Percentiles rank a stretch among this genome's conserved stretches.
phyloP scores from a whole-genome alignment of 2,888 invertebrate species.

The Latheticus oryzae region DNA sequence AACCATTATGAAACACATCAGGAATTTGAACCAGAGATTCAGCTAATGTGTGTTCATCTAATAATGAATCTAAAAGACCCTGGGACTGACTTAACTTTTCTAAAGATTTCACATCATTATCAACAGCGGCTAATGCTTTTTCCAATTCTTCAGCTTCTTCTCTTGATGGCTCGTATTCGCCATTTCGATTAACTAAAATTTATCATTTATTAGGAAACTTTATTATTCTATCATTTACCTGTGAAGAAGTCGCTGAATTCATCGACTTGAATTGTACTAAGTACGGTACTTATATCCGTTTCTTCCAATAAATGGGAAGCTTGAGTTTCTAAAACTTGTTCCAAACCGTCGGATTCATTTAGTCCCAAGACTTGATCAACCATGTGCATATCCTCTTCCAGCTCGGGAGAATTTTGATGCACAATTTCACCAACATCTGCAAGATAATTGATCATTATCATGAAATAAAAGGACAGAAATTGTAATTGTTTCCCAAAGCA shows the following conservation, averaged over 20 bases:
- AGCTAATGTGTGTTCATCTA: conserved; percentile 71
- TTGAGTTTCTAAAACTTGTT: conserved; percentile 74
- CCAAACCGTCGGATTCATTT: conserved; percentile 71
- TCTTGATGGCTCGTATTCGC: conserved; percentile 77
- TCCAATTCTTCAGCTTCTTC: conserved; percentile 91
- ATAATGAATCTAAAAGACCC: conserved; percentile 71
- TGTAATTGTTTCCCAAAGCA: too few species aligned
- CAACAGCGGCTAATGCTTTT: conserved; percentile 83
- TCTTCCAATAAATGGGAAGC: conserved; percentile 76
- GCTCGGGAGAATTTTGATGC: conserved; percentile 55
- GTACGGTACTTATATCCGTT: conserved; percentile 81
- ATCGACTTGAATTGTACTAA: conserved; percentile 82
- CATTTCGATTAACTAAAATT: conserved; percentile 73
- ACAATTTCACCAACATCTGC: conserved; percentile 45
- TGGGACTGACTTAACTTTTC: conserved; percentile 75
- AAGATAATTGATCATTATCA: too few species aligned
- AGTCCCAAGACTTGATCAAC: conserved; percentile 71
- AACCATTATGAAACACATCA: conserved; percentile 67
- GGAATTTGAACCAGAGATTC: conserved; percentile 67
- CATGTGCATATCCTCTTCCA: conserved; percentile 67
- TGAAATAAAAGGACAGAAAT: too few species aligned
- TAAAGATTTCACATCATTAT: conserved; percentile 77
- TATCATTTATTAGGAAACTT: too few species aligned
- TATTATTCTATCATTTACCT: conserved; percentile 67
- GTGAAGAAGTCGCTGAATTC: conserved; percentile 86